Conservation (phyloP, 2,113 vertebrate genomes). For the Probosciger aterrimus region DNA sequence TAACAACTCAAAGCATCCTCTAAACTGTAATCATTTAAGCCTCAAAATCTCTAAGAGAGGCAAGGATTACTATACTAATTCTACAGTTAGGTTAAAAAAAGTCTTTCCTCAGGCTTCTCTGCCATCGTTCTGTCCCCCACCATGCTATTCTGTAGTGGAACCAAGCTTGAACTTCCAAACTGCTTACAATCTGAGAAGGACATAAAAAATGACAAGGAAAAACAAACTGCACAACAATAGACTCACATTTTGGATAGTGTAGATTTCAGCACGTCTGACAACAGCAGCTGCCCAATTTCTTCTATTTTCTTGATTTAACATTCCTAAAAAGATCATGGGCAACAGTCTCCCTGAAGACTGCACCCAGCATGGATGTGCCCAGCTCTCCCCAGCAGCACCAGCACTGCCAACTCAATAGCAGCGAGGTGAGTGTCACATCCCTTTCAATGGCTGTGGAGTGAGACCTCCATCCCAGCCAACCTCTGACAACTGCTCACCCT, state of each 20-base stretch:
- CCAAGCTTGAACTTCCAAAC: neutral
- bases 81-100: neutral
- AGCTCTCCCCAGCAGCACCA: neutral
- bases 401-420: neutral
- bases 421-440: neutral
- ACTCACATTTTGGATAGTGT: neutral
- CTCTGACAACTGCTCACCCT: neutral
- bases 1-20: neutral
- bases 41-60: neutral
- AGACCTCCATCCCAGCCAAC: neutral
- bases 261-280: neutral
- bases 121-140: neutral
- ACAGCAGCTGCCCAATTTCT: neutral
- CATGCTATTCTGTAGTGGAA: neutral
- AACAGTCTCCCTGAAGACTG: neutral
- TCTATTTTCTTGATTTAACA: neutral
- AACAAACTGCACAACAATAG: neutral
- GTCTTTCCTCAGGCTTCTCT: neutral
- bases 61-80: neutral
- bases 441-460: rapidly evolving
- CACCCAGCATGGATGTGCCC: rapidly evolving
- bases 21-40: neutral
- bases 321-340: neutral
- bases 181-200: neutral
- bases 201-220: neutral